A percentile compares a stretch with the other conserved stretches of the same genome.
Conservation (phyloP, 2,888 invertebrate genomes). For the Xanthorhoe spadicearia region DNA sequence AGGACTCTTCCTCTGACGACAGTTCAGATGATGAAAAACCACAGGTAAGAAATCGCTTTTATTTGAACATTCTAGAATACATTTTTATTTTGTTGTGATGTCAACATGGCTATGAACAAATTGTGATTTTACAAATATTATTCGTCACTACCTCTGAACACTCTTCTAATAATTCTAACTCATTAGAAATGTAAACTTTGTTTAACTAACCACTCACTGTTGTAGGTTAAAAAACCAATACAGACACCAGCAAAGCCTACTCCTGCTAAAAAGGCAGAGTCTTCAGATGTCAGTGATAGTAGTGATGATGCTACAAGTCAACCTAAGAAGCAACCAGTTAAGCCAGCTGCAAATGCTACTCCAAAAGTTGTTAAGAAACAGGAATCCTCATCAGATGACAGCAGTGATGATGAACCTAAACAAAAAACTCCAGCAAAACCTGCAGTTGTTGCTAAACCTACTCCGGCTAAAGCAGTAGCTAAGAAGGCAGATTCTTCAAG, state of each 20-base stretch:
- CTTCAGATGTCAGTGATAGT: slow-evolving; percentile 62
- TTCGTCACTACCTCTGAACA: slow-evolving; percentile 80
- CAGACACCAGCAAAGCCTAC: slow-evolving; percentile 37
- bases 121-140: slow-evolving; percentile 44
- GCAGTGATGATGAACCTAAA: slow-evolving; percentile 47
- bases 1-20: slow-evolving; percentile 72
- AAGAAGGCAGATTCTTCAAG: slow-evolving; percentile 52
- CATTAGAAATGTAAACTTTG: neutral
- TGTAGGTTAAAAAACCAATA: slow-evolving; percentile 40
- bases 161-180: neutral
- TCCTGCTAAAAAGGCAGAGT: slow-evolving; percentile 46
- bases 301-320: slow-evolving; percentile 50
- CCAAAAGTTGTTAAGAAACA: slow-evolving; percentile 58
- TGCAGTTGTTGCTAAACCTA: slow-evolving; percentile 40
- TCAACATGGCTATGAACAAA: slow-evolving; percentile 29
- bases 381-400: slow-evolving; percentile 66
- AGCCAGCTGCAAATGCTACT: slow-evolving; percentile 51
- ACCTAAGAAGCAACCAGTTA: slow-evolving; percentile 55
- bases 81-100: slow-evolving; percentile 30
- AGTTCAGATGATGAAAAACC: slow-evolving; percentile 72
- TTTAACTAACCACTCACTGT: neutral
- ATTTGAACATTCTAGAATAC: no score
- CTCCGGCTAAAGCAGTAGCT: slow-evolving; percentile 36
- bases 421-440: slow-evolving; percentile 47
- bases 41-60: slow-evolving; percentile 55